These are phyloP conservation scores for Caenorhabditis elegans DNA, from an alignment of 1,140 invertebrate species.

Conservation along the genomic window WBcel235 BX284603.4:5578501-5579000, in stretches of 20 bases:
- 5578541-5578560: too few relatives aligned
- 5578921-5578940: conserved; percentile 4
- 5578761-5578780: neutral
- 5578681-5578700: too few relatives aligned
- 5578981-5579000: neutral
- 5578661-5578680: neutral
- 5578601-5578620: too few relatives aligned
- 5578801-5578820: neutral
- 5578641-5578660: neutral
- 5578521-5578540: too few relatives aligned
- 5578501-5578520: too few relatives aligned
- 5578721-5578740: neutral
- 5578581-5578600: too few relatives aligned
- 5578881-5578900: neutral
- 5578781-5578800: conserved; percentile 4
- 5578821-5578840: conserved; percentile 7
- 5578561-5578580: too few relatives aligned
- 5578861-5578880: neutral
- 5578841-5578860: neutral
- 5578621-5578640: too few relatives aligned
- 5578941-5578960: neutral
- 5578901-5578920: neutral
- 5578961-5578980: neutral
- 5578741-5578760: neutral
- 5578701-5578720: neutral